These are phyloP conservation scores for Penaeus indicus DNA, from an alignment of 1,140 invertebrate species.

Conservation along the genomic window DNA sequence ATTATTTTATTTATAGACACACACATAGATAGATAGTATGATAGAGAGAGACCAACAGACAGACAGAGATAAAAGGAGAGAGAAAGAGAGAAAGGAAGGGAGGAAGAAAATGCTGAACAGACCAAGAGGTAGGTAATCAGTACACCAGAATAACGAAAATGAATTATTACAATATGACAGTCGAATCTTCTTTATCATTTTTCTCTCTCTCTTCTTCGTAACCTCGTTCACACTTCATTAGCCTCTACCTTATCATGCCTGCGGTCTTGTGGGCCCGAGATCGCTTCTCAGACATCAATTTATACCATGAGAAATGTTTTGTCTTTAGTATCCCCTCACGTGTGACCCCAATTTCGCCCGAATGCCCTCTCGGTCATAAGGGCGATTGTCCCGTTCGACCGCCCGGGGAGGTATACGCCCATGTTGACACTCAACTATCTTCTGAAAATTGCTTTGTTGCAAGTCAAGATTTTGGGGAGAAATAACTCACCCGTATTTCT, in stretches of 20 bases:
- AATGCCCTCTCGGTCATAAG: not conserved
- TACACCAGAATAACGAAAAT: not conserved
- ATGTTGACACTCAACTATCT: not conserved
- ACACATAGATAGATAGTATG: too few species aligned
- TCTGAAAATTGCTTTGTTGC: slow-evolving; percentile 52
- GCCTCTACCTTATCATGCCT: slow-evolving; percentile 28
- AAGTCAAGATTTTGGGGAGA: slow-evolving; percentile 40
- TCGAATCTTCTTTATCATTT: not conserved
- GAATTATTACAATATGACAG: not conserved
- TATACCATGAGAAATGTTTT: slow-evolving; percentile 29
- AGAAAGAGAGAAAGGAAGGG: too few species aligned
- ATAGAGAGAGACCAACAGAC: too few species aligned
- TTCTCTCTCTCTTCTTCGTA: slow-evolving; percentile 6
- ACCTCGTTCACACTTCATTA: slow-evolving; percentile 46
- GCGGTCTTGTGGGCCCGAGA: slow-evolving; percentile 20
- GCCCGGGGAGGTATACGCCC: not conserved
- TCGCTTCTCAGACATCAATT: slow-evolving; percentile 46
- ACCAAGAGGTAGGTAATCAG: not conserved
- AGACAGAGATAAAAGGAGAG: too few species aligned
- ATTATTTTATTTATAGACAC: too few species aligned
- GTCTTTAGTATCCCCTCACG: not conserved
- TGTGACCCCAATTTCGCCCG: not conserved
- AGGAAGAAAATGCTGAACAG: too few species aligned
- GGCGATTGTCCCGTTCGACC: not conserved
- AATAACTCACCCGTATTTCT: slow-evolving; percentile 44